Evolutionary conservation across 2,113 vertebrate species (phyloP), one percentile per base, ranked within the genome.

Genomic region (Morphnarchus princeps): DNA sequence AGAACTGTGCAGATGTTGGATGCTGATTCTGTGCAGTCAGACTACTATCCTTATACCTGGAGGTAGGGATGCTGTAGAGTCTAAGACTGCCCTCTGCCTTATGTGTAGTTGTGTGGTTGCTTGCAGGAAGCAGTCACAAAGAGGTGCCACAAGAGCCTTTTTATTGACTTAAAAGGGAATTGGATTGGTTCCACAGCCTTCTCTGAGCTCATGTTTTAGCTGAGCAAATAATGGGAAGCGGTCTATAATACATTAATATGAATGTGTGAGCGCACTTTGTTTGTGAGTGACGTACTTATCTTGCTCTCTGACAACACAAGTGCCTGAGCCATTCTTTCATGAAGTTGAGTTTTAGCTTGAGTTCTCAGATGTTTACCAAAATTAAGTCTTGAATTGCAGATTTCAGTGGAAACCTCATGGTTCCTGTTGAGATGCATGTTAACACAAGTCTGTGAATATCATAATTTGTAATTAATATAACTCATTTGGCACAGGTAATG

Each of bases 401-500:
- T 97, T 91, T 95, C 45, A 17, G 36, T 80, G 54, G 85, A 88
- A 87, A 50, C 52, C 81, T 91, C 13, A 2, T 61, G 87, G 47
- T 93, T 92, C 62, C 67, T 78, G 50, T 85, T 91, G 91, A 73
- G 79, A 62, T 63, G 79, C 91, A 10, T 54, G 87, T 91, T 93
- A 94, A 82, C 31, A 77, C 66, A 95, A 78, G 63, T 59, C 71
- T 70, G 40, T 73, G 94, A 94, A 36, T 92, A 90, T 86, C 31
- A 11, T 94, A 90, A 81, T 91, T 96, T 16, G 11, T 96, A 88
- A 95, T 96, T 91, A 82, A 90, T 90, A 34, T 34, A 96, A 88
- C 63, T 93, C 82, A 74, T 95, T 97, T 97, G 94, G 92, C 66
- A 38, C 43, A 87, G 84, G 82, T 95, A 96, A 94, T 93, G 89